phyloP scores from a whole-genome alignment of 2,797 vertebrate genomes.

The Sebastes variabilis region DNA sequence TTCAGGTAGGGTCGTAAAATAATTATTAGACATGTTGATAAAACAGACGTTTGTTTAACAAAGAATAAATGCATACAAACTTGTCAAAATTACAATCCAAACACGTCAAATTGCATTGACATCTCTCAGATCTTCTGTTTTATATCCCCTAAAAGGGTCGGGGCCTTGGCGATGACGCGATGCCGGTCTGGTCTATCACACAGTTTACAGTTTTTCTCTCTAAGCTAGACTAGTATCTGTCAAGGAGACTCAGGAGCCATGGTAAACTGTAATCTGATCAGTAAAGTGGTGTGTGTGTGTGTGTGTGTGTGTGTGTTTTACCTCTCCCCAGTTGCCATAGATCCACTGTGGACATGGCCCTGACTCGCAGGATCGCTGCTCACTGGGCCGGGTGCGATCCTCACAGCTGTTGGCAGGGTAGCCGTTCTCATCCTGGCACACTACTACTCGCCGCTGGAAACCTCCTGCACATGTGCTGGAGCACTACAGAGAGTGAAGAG shows the following conservation, averaged over 20 bases:
- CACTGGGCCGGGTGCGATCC: slow-evolving; percentile 89
- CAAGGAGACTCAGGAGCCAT: background rate
- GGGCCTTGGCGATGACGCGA: no score
- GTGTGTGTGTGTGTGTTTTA: slow-evolving; percentile 67
- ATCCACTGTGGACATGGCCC: slow-evolving; percentile 97
- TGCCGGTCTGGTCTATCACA: background rate
- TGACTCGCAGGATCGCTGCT: slow-evolving; percentile 94
- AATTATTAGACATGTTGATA: no score
- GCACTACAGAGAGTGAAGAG: slow-evolving; percentile 82
- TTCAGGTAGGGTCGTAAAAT: no score
- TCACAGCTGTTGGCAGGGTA: slow-evolving; percentile 91
- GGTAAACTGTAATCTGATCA: background rate
- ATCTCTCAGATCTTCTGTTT: no score
- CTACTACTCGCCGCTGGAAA: slow-evolving; percentile 96
- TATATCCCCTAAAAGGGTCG: no score
- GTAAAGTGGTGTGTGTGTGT: background rate
- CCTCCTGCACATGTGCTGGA: slow-evolving; percentile 98
- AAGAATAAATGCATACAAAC: no score
- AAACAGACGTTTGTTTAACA: no score
- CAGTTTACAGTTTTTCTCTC: background rate
- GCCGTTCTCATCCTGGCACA: slow-evolving; percentile 98
- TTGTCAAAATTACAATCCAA: no score
- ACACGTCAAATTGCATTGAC: no score
- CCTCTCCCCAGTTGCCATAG: slow-evolving; percentile 97
- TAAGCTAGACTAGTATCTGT: background rate